Evolutionary conservation across 2,888 invertebrate species (phyloP).

Genomic region (Rhamnusium bicolor): DNA sequence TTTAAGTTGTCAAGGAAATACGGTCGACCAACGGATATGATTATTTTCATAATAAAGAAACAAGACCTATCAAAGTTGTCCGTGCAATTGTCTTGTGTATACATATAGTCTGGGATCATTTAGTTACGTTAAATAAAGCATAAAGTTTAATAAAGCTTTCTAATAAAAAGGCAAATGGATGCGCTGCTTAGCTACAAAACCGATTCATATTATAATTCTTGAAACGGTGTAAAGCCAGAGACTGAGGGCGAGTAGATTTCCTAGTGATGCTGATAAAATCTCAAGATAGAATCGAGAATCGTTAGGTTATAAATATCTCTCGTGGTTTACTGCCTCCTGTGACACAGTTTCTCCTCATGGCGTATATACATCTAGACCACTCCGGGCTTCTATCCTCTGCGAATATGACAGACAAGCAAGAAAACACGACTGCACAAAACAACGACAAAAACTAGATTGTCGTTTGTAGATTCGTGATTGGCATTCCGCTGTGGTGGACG

Average conservation of each 20-base stretch:
- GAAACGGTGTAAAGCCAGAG: background rate
- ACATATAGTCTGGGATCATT: too few relatives aligned
- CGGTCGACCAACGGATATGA: too few relatives aligned
- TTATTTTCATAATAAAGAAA: too few relatives aligned
- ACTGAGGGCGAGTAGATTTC: conserved; percentile 1
- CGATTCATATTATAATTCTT: background rate
- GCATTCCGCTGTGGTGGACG: conserved; percentile 45
- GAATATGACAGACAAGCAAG: conserved; percentile 54
- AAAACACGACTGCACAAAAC: conserved; percentile 43
- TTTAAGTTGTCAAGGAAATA: too few relatives aligned
- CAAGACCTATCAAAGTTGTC: too few relatives aligned
- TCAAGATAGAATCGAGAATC: background rate
- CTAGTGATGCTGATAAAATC: background rate
- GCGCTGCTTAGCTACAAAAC: background rate
- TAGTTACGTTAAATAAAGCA: too few relatives aligned
- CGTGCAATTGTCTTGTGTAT: too few relatives aligned
- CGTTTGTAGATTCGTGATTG: conserved; percentile 56
- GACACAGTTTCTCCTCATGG: conserved; percentile 35
- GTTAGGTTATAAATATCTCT: conserved; percentile 11
- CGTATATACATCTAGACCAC: conserved; percentile 7
- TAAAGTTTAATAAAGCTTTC: too few relatives aligned
- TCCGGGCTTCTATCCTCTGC: conserved; percentile 21
- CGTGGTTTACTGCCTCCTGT: conserved; percentile 24
- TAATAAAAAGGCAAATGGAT: background rate
- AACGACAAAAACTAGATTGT: conserved; percentile 56